These are phyloP conservation scores for Graptemys geographica DNA, from an alignment of 2,797 vertebrate species.

Conservation along the genomic window DNA sequence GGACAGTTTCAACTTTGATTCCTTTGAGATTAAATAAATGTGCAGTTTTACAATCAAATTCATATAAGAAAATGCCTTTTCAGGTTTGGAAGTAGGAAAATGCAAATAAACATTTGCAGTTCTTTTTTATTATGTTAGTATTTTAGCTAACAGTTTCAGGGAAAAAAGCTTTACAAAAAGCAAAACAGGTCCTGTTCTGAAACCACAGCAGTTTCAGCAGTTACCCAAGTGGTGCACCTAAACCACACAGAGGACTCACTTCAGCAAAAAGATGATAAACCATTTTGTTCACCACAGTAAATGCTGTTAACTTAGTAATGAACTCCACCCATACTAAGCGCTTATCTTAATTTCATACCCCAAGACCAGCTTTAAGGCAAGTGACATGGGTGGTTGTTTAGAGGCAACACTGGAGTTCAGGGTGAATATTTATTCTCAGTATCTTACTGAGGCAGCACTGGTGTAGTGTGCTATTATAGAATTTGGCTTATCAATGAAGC, in stretches of 20 bases:
- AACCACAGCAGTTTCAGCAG: constrained; percentile 89
- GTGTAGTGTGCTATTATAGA: neutral
- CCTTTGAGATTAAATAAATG: neutral
- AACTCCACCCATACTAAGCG: constrained; percentile 72
- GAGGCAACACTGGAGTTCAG: neutral
- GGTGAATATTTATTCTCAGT: neutral
- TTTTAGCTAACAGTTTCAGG: constrained; percentile 61
- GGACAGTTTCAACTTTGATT: neutral
- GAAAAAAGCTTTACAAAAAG: constrained; percentile 68
- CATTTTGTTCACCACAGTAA: constrained; percentile 44
- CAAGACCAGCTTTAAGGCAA: constrained; percentile 32
- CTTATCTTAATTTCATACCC: constrained; percentile 66
- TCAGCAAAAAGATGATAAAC: constrained; percentile 75
- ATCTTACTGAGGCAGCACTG: neutral
- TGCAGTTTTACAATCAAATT: neutral
- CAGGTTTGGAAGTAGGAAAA: neutral
- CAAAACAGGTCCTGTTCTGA: constrained; percentile 78
- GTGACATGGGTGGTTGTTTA: neutral
- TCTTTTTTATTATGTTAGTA: constrained; percentile 12
- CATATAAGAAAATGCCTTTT: neutral
- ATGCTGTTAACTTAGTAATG: constrained; percentile 62
- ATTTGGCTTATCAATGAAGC: neutral
- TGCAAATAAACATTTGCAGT: constrained; percentile 10
- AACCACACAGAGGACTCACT: constrained; percentile 82
- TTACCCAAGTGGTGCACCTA: constrained; percentile 82